Evolutionary conservation across 1,140 invertebrate genomes (phyloP), one percentile per base, ranked within the genome.

Genomic region (Oreohelix idahoensis): DNA sequence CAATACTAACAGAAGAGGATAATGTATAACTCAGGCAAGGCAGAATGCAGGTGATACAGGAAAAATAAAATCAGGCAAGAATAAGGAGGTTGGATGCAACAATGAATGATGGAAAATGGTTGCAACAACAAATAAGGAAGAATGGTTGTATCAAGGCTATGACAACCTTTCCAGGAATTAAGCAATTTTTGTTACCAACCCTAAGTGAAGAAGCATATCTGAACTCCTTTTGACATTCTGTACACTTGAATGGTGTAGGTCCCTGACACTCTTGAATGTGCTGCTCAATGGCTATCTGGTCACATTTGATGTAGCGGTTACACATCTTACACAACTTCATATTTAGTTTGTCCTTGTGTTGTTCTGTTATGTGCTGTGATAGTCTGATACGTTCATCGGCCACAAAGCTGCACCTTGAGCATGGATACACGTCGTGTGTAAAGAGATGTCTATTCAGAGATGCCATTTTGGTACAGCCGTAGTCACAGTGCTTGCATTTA

Each of bases 311-410:
- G 71, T 90, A 89, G 32, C 88, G 83, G 58, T 85, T 86, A 78
- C 90, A 91, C 80, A 88, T 86, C 51, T 89, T 87, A 86, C 90
- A 91, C 58, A 90, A 80, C 83, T 90, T 91, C 71, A 84, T 84
- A 76, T 88, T 86, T 32, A 85, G 83, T 39, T 85, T 86, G 51
- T 88, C 86, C 35, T 87, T 87, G 81, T 90, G 89, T 39, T 83
- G 82, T 66, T 87, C 81, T 26, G 74, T 78, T 29, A 87, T 73
- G 79, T 90, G 89, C n/a, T 89, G 84, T 45, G 84, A 84, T 32
- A 88, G 84, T 26, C 80, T 83, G 23, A 85, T 85, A 70, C 86
- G 83, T 42, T 84, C 85, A 29, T 87, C 86, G 70, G 84, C 85
- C 73, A 86, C 79, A 82, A 89, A 89, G 38, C 80, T 85, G 78